Evolutionary conservation across 2,113 vertebrate genomes (phyloP), one percentile per base, ranked within the genome.

Genomic region (Marmota monax): DNA sequence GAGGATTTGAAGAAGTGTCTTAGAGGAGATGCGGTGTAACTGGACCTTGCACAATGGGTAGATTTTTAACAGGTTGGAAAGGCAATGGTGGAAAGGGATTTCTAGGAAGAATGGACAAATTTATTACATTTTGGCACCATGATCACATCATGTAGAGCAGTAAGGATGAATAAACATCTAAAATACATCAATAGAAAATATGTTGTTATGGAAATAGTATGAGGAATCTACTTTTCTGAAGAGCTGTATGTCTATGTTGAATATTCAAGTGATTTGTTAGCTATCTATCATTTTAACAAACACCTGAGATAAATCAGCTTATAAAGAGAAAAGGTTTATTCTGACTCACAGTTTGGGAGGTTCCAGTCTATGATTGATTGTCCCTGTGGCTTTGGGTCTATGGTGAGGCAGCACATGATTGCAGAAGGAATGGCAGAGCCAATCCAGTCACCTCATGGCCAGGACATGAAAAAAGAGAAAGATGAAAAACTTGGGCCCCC

Each of bases 81-180:
- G 65, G 58, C 72, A 70, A 69, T 58, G n/a, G 51, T 80, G 27
- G 65, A 85, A 18, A 48, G 39, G 56, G 27, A 39, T 95, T 92
- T 96, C 84, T 88, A 85, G 7, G 51, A 17, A 65, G n/a, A 74
- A 74, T 32, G 70, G 74, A 51, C 29, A 9, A 10, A 22, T 76
- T 70, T 56, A 67, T 87, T 87, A n/a, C 76, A 78, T 96, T 94
- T 91, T 83, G 69, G 42, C 58, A 76, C 76, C 58, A 85, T 17
- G 34, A 93, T 89, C 84, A 90, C 25, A 84, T 92, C 84, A 90
- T 22, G 77, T 5, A 77, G 25, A 73, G 56, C 25, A 53, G 51
- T 48, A 48, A 84, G 23, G 34, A 67, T 90, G 84, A 70, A 39
- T 20, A 88, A n/a, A 93, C 67, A 88, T 7, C 48, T 73, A 63